Conservation (phyloP, 1,140 invertebrate genomes). For the Medauroidea extradentata region DNA sequence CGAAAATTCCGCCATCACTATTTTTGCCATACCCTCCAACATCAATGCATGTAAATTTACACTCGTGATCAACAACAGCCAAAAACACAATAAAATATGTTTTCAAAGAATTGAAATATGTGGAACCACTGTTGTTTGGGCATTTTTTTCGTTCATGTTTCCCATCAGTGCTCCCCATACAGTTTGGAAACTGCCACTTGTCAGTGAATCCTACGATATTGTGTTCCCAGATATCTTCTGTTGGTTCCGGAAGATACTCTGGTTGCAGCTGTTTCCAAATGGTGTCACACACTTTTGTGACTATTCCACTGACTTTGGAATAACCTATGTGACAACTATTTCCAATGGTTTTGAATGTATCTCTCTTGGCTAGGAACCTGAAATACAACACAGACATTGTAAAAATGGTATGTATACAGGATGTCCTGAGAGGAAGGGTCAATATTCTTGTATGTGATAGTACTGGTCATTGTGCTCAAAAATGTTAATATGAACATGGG, state of each 20-base stretch:
- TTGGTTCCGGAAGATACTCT: slow-evolving; percentile 23
- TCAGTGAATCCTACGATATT: slow-evolving; percentile 25
- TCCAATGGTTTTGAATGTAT: slow-evolving; percentile 23
- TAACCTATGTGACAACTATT: slow-evolving; percentile 31
- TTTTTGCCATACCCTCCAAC: slow-evolving; percentile 37
- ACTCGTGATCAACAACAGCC: slow-evolving; percentile 38
- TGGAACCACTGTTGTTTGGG: slow-evolving; percentile 35
- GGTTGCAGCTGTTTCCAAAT: slow-evolving; percentile 30
- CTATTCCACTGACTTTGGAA: slow-evolving; percentile 29
- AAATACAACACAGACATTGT: slow-evolving; percentile 4
- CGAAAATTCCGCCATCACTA: slow-evolving; percentile 27
- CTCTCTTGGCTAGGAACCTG: slow-evolving; percentile 4
- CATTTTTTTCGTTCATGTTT: slow-evolving; percentile 43
- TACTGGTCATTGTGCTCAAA: too few relatives aligned
- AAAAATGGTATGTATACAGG: too few relatives aligned
- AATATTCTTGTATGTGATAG: too few relatives aligned
- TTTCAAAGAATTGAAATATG: too few relatives aligned
- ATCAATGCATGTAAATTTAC: slow-evolving; percentile 42
- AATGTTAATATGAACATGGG: too few relatives aligned
- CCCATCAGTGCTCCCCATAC: slow-evolving; percentile 41
- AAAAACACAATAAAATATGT: too few relatives aligned
- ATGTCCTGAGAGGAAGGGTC: too few relatives aligned
- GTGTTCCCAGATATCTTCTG: slow-evolving; percentile 5
- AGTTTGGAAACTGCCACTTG: slow-evolving; percentile 37
- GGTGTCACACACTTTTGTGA: slow-evolving; percentile 29